A percentile compares a stretch with the other conserved stretches of the same genome.
These are phyloP conservation scores for Drosophila mayaguana DNA, from an alignment of 2,888 invertebrate species.

Conservation along the genomic window DNA sequence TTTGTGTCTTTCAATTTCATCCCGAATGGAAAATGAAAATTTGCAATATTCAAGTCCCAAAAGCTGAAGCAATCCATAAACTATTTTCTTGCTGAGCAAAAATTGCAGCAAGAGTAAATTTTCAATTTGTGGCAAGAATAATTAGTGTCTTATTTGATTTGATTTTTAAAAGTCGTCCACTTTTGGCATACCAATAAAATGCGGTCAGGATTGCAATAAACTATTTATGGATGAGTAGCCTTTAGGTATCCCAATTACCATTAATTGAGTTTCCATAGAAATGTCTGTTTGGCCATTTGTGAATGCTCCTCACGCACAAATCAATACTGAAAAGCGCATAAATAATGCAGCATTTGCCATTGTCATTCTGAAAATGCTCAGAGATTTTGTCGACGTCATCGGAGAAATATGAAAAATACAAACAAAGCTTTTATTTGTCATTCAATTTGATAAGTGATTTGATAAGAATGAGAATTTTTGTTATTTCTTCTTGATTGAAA, in stretches of 20 bases:
- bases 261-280: slow-evolving; percentile 19
- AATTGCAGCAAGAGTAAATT: slow-evolving; percentile 10
- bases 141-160: slow-evolving; percentile 3
- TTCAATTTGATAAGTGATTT: slow-evolving; percentile 10
- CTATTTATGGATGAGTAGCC: slow-evolving; percentile 14
- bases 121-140: not conserved
- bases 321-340: slow-evolving; percentile 29
- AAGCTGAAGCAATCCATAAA: not conserved
- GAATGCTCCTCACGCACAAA: slow-evolving; percentile 23
- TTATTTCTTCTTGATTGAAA: slow-evolving; percentile 29
- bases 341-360: slow-evolving; percentile 8
- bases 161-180: not conserved
- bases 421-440: slow-evolving; percentile 13
- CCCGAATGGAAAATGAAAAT: not conserved
- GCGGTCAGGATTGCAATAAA: slow-evolving; percentile 9
- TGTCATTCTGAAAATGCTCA: slow-evolving; percentile 5
- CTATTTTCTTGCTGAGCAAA: not conserved
- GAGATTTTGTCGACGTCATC: slow-evolving; percentile 41
- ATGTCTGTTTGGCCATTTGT: slow-evolving; percentile 3
- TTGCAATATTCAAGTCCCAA: not conserved
- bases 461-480: not conserved
- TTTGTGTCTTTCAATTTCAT: not conserved
- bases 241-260: slow-evolving; percentile 8
- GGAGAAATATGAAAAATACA: slow-evolving; percentile 37
- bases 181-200: slow-evolving; percentile 6